These are phyloP conservation scores for Heteromyza rotundicornis DNA, from an alignment of 2,888 invertebrate genomes.

Conservation along the genomic window DNA sequence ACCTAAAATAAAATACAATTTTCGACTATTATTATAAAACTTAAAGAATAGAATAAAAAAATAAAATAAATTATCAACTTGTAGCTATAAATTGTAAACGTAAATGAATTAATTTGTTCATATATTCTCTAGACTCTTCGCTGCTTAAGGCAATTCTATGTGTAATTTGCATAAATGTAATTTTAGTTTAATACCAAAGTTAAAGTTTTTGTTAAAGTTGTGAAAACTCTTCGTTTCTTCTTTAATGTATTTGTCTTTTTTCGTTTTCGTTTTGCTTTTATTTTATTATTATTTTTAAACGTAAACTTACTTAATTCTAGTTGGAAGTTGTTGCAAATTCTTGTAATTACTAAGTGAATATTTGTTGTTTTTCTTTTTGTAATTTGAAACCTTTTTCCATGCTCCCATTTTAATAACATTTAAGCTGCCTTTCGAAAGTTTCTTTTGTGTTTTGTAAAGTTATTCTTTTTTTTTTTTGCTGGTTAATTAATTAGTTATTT, in stretches of 20 bases:
- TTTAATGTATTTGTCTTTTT: no score
- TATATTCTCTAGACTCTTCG: no score
- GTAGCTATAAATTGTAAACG: neutral
- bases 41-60: neutral
- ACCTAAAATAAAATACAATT: neutral
- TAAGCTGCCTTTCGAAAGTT: constrained; percentile 5
- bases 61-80: neutral
- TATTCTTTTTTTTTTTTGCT: neutral
- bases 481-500: constrained; percentile 29
- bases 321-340: no score
- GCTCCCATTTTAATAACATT: neutral
- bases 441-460: neutral
- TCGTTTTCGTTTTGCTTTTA: no score
- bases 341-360: no score
- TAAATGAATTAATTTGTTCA: no score
- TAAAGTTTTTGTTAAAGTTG: constrained; percentile 38
- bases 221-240: neutral
- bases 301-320: neutral
- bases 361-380: no score
- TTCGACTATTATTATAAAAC: neutral
- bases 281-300: no score
- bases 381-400: neutral
- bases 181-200: constrained; percentile 60
- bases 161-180: constrained; percentile 45
- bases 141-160: neutral